Evolutionary conservation across 2,113 vertebrate genomes (phyloP).

Genomic region (Channa argus): DNA sequence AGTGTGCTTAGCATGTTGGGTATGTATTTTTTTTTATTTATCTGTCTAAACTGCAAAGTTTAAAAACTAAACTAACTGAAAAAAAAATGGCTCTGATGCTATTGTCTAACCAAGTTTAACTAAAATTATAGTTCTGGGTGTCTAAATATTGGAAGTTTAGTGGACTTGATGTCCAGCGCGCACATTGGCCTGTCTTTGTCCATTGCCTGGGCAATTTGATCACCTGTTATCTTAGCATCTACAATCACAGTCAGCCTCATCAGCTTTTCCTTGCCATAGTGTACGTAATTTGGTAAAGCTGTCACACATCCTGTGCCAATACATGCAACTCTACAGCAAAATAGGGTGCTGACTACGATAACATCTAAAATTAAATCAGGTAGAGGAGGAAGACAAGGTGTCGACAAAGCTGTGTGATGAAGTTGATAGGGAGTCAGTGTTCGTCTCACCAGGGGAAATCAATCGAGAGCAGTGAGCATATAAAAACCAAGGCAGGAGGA

Average conservation of each 20-base stretch:
- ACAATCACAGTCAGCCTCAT: constrained; percentile 13
- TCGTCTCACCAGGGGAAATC: constrained; percentile 60
- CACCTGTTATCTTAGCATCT: constrained; percentile 15
- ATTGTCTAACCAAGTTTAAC: too few relatives aligned
- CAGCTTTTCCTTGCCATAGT: background rate
- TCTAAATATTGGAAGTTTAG: background rate
- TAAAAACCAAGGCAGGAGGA: constrained; percentile 42
- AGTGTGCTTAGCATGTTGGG: too few relatives aligned
- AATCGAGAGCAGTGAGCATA: constrained; percentile 47
- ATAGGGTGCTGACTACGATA: constrained; percentile 32
- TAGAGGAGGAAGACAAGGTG: constrained; percentile 8
- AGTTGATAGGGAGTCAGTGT: constrained; percentile 27
- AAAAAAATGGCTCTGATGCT: too few relatives aligned
- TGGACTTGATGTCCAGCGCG: too few relatives aligned
- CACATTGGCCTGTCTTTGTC: background rate
- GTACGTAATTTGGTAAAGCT: constrained; percentile 19
- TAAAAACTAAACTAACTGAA: too few relatives aligned
- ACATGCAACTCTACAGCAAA: background rate
- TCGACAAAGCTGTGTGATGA: constrained; percentile 30
- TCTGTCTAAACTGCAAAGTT: too few relatives aligned
- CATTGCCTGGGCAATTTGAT: background rate
- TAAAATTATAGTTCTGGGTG: too few relatives aligned
- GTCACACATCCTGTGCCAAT: constrained; percentile 16
- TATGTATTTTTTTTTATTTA: too few relatives aligned
- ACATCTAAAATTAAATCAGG: constrained; percentile 24